Percentiles rank a stretch among this genome's conserved stretches.
These are phyloP conservation scores for Microdon myrmicae DNA, from an alignment of 2,888 invertebrate genomes.

Conservation along the genomic window DNA sequence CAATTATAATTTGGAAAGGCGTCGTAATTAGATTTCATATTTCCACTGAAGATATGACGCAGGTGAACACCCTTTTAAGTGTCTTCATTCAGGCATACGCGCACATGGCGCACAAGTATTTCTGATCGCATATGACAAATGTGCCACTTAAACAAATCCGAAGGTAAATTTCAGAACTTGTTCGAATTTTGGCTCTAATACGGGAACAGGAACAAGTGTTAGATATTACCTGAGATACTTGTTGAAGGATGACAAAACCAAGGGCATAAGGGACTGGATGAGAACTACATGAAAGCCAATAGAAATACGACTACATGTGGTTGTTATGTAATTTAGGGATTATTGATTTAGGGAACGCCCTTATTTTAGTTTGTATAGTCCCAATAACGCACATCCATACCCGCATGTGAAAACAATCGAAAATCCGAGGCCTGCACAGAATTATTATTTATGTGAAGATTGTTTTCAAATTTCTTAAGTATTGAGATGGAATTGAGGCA, in stretches of 20 bases:
- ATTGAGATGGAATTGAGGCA: too few species aligned
- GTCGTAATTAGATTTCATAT: too few species aligned
- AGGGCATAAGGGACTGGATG: neutral
- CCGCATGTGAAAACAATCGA: too few species aligned
- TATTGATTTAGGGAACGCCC: slow-evolving; percentile 10
- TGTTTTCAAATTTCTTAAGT: too few species aligned
- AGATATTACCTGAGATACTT: slow-evolving; percentile 3
- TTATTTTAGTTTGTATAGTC: neutral
- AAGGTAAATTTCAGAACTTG: slow-evolving; percentile 9
- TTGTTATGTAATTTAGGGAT: slow-evolving; percentile 13
- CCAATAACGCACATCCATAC: too few species aligned
- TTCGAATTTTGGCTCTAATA: slow-evolving; percentile 16
- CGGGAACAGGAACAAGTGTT: neutral
- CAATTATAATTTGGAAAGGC: too few species aligned
- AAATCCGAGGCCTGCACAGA: too few species aligned
- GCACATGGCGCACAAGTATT: neutral
- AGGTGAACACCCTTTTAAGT: too few species aligned
- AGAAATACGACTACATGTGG: slow-evolving; percentile 3
- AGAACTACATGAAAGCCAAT: slow-evolving; percentile 5
- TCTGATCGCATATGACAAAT: slow-evolving; percentile 21
- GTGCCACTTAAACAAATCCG: slow-evolving; percentile 14
- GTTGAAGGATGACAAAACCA: too few species aligned
- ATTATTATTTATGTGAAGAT: too few species aligned
- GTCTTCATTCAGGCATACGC: slow-evolving; percentile 3
- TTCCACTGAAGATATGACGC: too few species aligned